A percentile compares a stretch with the other conserved stretches of the same genome.
These are phyloP conservation scores for Gnatocerus cornutus DNA, from an alignment of 2,888 invertebrate species.

Conservation along the genomic window DNA sequence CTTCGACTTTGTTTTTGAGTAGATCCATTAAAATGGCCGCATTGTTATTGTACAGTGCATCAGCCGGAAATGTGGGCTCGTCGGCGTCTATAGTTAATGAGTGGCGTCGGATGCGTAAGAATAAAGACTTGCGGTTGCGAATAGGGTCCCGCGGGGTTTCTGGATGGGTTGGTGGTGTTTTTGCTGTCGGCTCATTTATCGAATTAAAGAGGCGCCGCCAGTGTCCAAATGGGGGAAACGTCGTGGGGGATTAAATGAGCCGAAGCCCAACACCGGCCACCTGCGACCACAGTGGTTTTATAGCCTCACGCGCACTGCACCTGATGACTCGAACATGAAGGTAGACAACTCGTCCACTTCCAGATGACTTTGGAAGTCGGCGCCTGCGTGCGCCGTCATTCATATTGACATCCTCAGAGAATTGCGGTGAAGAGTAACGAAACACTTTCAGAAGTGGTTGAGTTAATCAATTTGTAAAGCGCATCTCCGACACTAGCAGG, in stretches of 20 bases:
- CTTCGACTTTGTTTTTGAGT: not conserved
- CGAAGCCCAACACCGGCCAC: constrained; percentile 46
- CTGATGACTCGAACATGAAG: constrained; percentile 33
- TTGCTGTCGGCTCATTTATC: constrained; percentile 52
- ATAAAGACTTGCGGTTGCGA: constrained; percentile 36
- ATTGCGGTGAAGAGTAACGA: constrained; percentile 44
- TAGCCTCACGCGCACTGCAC: constrained; percentile 38
- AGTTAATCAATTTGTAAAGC: constrained; percentile 52
- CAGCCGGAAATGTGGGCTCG: constrained; percentile 11
- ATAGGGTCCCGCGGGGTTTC: constrained; percentile 30
- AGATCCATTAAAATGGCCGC: not conserved
- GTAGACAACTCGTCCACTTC: constrained; percentile 32
- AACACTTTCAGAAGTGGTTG: constrained; percentile 48
- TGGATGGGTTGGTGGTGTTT: constrained; percentile 38
- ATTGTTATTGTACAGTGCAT: constrained; percentile 3
- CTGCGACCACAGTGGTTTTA: constrained; percentile 47
- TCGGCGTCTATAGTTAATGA: constrained; percentile 35
- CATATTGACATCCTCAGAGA: constrained; percentile 48
- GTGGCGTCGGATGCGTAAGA: constrained; percentile 24
- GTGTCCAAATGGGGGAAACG: constrained; percentile 53
- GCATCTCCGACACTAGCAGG: constrained; percentile 45
- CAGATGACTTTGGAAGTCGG: constrained; percentile 38
- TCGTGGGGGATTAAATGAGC: constrained; percentile 47
- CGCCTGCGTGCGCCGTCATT: constrained; percentile 48
- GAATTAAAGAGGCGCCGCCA: constrained; percentile 55